Conservation (phyloP, 2,888 invertebrate species). For the Leptinotarsa haldemani region DNA sequence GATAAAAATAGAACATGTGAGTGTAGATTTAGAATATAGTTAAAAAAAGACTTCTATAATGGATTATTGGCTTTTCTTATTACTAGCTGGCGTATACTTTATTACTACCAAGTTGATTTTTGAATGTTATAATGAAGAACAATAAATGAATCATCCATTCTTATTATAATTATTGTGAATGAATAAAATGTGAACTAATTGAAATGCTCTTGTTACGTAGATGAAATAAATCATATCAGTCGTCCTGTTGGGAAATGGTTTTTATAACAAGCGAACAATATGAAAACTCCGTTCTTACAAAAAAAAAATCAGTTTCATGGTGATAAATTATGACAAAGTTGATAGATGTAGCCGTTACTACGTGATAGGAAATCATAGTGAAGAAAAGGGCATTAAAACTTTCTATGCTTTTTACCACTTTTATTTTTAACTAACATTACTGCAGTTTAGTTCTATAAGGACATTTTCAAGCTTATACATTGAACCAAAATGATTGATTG, state of each 20-base stretch:
- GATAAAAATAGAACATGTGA: slow-evolving; percentile 12
- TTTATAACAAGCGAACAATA: not conserved
- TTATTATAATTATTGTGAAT: slow-evolving; percentile 61
- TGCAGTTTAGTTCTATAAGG: too few relatives aligned
- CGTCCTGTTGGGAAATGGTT: slow-evolving; percentile 66
- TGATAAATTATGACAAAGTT: not conserved
- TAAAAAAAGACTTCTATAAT: slow-evolving; percentile 35
- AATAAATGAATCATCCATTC: slow-evolving; percentile 54
- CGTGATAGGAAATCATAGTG: too few relatives aligned
- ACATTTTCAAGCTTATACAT: too few relatives aligned
- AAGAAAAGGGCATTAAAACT: too few relatives aligned
- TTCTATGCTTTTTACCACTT: too few relatives aligned
- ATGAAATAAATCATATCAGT: slow-evolving; percentile 73
- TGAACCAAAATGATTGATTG: too few relatives aligned
- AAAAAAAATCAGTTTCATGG: not conserved
- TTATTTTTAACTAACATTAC: too few relatives aligned
- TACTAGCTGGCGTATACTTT: slow-evolving; percentile 51
- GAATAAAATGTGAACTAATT: slow-evolving; percentile 60
- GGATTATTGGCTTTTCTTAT: slow-evolving; percentile 53
- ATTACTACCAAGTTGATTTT: slow-evolving; percentile 58
- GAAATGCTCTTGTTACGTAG: slow-evolving; percentile 65
- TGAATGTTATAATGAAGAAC: slow-evolving; percentile 63
- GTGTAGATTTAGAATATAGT: slow-evolving; percentile 40
- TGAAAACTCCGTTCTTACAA: too few relatives aligned
- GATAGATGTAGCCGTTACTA: too few relatives aligned